phyloP scores from a whole-genome alignment of 2,797 vertebrate species.

The Platyrinchus mystaceus region DNA sequence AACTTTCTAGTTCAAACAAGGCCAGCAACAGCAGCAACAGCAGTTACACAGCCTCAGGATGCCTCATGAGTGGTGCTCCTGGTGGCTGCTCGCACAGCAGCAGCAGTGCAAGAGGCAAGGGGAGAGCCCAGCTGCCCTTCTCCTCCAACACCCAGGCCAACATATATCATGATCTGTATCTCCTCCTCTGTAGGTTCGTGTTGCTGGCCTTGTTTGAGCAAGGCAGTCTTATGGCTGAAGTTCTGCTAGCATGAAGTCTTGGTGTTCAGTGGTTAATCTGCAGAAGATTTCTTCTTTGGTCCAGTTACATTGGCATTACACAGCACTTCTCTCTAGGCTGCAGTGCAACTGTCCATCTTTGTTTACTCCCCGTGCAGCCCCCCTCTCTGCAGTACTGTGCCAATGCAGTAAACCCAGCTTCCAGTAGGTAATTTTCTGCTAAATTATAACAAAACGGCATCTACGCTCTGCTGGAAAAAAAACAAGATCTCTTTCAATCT shows the following conservation, averaged over 20 bases:
- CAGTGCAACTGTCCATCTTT: background rate
- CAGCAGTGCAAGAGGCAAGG: background rate
- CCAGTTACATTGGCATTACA: background rate
- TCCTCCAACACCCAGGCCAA: background rate
- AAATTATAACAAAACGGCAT: background rate
- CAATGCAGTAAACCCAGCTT: background rate
- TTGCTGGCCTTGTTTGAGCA: background rate
- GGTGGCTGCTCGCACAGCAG: background rate
- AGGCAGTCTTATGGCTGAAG: background rate
- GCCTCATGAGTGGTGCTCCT: background rate
- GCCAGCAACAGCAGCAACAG: background rate
- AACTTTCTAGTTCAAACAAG: background rate
- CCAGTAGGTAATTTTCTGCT: background rate
- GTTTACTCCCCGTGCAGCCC: background rate
- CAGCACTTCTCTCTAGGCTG: background rate
- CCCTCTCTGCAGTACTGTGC: background rate
- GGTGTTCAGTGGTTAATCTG: background rate
- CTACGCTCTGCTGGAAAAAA: background rate
- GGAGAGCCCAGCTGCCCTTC: background rate
- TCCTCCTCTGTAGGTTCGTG: background rate
- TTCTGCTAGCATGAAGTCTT: background rate
- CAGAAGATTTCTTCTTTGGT: background rate
- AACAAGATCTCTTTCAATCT: background rate
- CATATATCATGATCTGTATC: accelerated
- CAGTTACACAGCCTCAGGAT: accelerated